Evolutionary conservation across 2,888 invertebrate genomes (phyloP), one percentile per base, ranked within the genome.

Genomic region (Acleris emargana): DNA sequence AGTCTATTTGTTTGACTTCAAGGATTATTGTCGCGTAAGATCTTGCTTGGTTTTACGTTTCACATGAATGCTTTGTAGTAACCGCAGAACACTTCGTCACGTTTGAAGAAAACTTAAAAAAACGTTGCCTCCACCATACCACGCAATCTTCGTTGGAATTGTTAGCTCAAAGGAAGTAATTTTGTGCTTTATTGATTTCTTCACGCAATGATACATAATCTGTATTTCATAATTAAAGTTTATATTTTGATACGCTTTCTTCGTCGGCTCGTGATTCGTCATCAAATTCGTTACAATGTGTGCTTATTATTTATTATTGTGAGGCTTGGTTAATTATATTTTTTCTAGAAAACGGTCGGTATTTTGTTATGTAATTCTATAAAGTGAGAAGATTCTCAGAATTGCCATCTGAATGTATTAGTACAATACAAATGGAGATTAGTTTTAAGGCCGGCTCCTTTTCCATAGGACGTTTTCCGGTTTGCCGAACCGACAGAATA

Each of bases 131-230:
- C 66, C 25, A 61, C 13, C 11, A 38, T 38, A 38, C 38, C 13
- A 38, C 70, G 71, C 73, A 73, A 78, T 79, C 71, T 79, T 74
- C 72, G 67, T 74, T 75, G 74, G 74, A 72, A 75, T 76, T 79
- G 72, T 80, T 81, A 80, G 76, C 73, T 77, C 74, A 70, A 76
- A 81, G 82, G 84, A 87, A 87, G 86, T 84, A 85, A 88, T 89
- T 88, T 86, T 85, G 85, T 86, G 85, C 81, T 83, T 86, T 89
- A 88, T 88, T 86, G 82, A 81, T 75, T 84, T 83, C 74, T 86
- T 83, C 85, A 84, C 82, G 88, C 86, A 77, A 57, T 66, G 57
- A 61, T 66, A 61, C 66, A 66, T 61, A 66, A 83, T 83, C 85
- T 78, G 80, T 80, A 68, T 73, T 76, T 78, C 74, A 76, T 85